Percentiles rank a stretch among this genome's conserved stretches.
These are phyloP conservation scores for Sebastes paucispinis DNA, from an alignment of 2,797 vertebrate species.

Conservation along the genomic window DNA sequence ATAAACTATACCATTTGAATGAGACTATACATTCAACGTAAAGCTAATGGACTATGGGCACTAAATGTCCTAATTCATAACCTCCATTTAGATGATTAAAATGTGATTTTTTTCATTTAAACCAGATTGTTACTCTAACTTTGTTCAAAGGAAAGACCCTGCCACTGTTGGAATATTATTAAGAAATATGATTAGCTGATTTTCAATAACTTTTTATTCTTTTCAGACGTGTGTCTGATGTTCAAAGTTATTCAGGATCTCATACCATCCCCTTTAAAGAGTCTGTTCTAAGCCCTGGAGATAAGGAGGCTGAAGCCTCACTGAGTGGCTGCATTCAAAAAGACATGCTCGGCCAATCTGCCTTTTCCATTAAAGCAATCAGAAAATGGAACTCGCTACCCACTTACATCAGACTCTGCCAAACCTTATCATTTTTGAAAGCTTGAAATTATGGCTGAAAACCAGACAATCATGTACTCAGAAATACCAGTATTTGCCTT, in stretches of 20 bases:
- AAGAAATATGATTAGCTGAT: constrained; percentile 31
- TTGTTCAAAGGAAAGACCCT: constrained; percentile 30
- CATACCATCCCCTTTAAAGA: constrained; percentile 27
- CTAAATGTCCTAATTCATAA: neutral
- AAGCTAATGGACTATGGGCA: neutral
- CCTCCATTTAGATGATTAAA: neutral
- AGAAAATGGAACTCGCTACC: constrained; percentile 30
- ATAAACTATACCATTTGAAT: neutral
- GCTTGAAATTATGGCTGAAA: constrained; percentile 30
- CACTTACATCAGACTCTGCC: constrained; percentile 29
- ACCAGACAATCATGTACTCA: constrained; percentile 6
- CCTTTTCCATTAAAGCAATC: constrained; percentile 51
- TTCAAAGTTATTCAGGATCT: constrained; percentile 46
- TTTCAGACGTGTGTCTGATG: constrained; percentile 41
- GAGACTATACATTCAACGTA: neutral
- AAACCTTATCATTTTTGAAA: constrained; percentile 40
- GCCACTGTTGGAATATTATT: neutral
- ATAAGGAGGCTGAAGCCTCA: constrained; percentile 48
- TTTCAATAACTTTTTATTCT: constrained; percentile 25
- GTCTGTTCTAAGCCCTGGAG: constrained; percentile 38
- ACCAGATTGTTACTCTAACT: constrained; percentile 4
- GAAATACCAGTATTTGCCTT: neutral
- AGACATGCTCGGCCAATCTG: constrained; percentile 38
- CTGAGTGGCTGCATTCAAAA: constrained; percentile 40
- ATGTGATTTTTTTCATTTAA: neutral